phyloP scores from a whole-genome alignment of 2,888 invertebrate species.

The Xestia c-nigrum region DNA sequence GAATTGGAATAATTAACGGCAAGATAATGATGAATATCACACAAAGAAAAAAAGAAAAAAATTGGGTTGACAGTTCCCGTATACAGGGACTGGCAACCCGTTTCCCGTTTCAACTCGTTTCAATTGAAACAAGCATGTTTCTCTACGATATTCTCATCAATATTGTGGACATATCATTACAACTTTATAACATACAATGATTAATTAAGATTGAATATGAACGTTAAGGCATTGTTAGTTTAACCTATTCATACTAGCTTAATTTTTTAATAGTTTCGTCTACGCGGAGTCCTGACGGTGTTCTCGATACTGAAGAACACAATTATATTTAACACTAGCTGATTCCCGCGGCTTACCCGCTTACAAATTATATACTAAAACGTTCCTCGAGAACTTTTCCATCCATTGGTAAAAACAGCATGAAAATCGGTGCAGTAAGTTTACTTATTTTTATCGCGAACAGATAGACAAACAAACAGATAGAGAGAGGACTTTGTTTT shows the following conservation, averaged over 20 bases:
- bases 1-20: no score
- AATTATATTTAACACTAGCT: no score
- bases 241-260: constrained; percentile 15
- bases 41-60: neutral
- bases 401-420: no score
- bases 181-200: constrained; percentile 36
- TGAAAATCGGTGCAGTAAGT: no score
- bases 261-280: constrained; percentile 10
- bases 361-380: no score
- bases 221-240: constrained; percentile 15
- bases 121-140: neutral
- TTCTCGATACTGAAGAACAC: neutral
- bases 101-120: no score
- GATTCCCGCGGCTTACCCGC: no score
- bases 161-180: constrained; percentile 28
- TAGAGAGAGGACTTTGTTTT: no score
- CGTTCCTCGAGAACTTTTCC: no score
- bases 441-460: no score
- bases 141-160: constrained; percentile 16
- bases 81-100: neutral
- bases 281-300: neutral
- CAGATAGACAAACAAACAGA: no score
- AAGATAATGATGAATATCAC: no score
- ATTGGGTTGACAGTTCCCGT: neutral
- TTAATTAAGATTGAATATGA: constrained; percentile 43